These are phyloP conservation scores for Puma concolor DNA, from an alignment of 2,113 vertebrate species.

Conservation along the genomic window DNA sequence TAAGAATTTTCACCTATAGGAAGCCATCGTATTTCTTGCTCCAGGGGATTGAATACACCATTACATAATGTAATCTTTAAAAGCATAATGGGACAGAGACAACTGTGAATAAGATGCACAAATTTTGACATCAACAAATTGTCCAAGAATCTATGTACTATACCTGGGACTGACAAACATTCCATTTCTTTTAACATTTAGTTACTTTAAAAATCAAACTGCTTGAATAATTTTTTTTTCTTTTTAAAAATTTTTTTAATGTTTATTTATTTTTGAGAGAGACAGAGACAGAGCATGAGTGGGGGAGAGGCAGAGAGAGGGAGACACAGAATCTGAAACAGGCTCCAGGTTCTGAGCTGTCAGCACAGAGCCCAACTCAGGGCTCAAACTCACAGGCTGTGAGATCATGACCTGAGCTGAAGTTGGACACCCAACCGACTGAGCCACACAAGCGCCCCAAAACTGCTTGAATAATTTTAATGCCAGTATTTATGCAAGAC, in stretches of 20 bases:
- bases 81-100: slow-evolving; percentile 66
- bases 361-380: too few species aligned
- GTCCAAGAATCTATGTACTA: slow-evolving; percentile 35
- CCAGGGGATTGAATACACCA: slow-evolving; percentile 66
- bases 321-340: too few species aligned
- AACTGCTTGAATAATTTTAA: slow-evolving; percentile 59
- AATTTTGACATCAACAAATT: slow-evolving; percentile 76
- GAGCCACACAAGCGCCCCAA: neutral
- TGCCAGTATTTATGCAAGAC: neutral
- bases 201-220: slow-evolving; percentile 64
- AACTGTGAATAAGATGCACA: slow-evolving; percentile 59
- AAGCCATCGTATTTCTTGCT: slow-evolving; percentile 76
- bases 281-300: too few species aligned
- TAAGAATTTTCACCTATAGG: slow-evolving; percentile 66
- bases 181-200: slow-evolving; percentile 33
- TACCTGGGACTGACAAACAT: slow-evolving; percentile 66
- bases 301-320: too few species aligned
- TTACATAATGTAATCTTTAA: slow-evolving; percentile 78
- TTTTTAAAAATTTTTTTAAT: too few species aligned
- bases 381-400: too few species aligned
- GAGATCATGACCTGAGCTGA: too few species aligned
- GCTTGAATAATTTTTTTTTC: slow-evolving; percentile 42
- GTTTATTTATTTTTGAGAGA: too few species aligned
- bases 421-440: too few species aligned
- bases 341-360: too few species aligned